A percentile compares a stretch with the other conserved stretches of the same genome.
These are phyloP conservation scores for Plecotus auritus DNA, from an alignment of 2,113 vertebrate genomes.

Conservation along the genomic window DNA sequence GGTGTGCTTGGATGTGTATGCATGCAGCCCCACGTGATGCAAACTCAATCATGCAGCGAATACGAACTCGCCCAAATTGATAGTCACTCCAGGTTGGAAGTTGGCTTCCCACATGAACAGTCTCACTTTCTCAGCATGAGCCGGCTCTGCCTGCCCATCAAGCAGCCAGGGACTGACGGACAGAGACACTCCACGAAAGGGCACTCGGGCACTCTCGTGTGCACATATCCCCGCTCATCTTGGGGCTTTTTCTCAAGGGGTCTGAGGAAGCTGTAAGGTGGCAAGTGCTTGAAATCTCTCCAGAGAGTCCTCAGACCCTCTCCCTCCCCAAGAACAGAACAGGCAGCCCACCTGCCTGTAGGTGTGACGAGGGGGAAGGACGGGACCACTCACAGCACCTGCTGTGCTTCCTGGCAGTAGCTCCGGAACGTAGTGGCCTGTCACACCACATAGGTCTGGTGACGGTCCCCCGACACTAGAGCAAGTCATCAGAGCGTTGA, in stretches of 20 bases:
- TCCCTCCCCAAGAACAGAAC: neutral
- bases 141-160: neutral
- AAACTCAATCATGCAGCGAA: accelerated
- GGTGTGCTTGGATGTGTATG: neutral
- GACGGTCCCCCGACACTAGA: accelerated
- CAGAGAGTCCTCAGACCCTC: no score
- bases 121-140: accelerated
- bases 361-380: neutral
- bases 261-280: neutral
- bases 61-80: accelerated
- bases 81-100: accelerated
- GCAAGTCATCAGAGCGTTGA: accelerated
- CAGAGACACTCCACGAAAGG: accelerated
- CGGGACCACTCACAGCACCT: neutral
- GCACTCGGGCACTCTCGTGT: accelerated
- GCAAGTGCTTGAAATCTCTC: neutral
- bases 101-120: accelerated
- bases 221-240: accelerated
- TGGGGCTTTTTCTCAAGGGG: neutral
- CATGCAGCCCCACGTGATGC: neutral
- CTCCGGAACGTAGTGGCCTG: accelerated
- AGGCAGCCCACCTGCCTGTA: neutral
- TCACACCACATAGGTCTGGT: accelerated
- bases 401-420: neutral
- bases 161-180: accelerated